Percentiles rank a stretch among this genome's conserved stretches.
These are phyloP conservation scores for Cephus spinipes DNA, from an alignment of 2,888 invertebrate species.

Conservation along the genomic window DNA sequence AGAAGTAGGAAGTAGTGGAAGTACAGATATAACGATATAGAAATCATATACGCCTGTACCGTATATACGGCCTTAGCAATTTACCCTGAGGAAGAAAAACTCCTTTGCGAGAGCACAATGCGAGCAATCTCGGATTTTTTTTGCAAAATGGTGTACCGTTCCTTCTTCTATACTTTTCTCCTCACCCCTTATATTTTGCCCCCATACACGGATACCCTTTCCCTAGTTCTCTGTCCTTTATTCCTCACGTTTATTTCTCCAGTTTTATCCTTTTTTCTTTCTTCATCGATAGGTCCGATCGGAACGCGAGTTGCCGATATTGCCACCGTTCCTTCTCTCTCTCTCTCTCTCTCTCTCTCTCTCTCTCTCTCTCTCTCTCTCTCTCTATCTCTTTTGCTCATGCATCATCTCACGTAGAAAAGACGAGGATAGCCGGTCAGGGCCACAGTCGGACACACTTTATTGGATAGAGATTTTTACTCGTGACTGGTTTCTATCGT, in stretches of 20 bases:
- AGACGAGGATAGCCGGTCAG: not conserved
- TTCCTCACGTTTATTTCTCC: not conserved
- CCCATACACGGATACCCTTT: not conserved
- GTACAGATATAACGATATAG: too few species aligned
- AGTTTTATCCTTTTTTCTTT: not conserved
- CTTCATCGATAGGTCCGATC: not conserved
- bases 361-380: not conserved
- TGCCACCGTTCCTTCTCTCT: not conserved
- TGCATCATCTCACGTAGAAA: not conserved
- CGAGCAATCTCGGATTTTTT: too few species aligned
- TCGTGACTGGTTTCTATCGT: conserved; percentile 2
- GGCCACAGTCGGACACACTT: conserved; percentile 1
- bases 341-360: not conserved
- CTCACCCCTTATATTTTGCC: not conserved
- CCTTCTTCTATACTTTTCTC: too few species aligned
- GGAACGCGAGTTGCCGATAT: not conserved
- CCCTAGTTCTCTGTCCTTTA: not conserved
- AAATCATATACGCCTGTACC: too few species aligned
- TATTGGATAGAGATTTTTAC: conserved; percentile 6
- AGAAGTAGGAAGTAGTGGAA: not conserved
- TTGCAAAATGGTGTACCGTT: too few species aligned
- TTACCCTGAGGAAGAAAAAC: too few species aligned
- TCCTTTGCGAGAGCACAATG: too few species aligned
- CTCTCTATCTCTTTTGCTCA: not conserved
- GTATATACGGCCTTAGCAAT: too few species aligned